Percentiles rank a stretch among this genome's conserved stretches.
Conservation (phyloP, 2,888 invertebrate genomes). For the Opisthograptis luteolata region DNA sequence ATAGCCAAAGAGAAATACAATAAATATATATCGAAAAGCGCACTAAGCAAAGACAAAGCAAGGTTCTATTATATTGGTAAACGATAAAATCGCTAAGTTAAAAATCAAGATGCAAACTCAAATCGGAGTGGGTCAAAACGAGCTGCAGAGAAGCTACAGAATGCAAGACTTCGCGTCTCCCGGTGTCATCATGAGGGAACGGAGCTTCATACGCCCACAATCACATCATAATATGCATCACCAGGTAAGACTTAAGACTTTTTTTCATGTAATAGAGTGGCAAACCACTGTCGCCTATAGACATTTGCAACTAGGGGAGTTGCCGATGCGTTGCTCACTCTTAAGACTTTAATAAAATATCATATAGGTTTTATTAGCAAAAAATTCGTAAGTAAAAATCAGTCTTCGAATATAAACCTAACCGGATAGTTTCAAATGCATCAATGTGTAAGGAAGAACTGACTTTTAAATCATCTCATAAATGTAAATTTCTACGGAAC, state of each 20-base stretch:
- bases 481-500: too few relatives aligned
- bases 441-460: too few relatives aligned
- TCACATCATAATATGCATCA: constrained; percentile 84
- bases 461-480: too few relatives aligned
- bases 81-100: constrained; percentile 19
- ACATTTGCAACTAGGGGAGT: too few relatives aligned
- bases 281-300: too few relatives aligned
- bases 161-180: constrained; percentile 83
- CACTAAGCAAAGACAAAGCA: constrained; percentile 10
- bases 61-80: constrained; percentile 9
- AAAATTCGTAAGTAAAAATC: too few relatives aligned
- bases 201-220: constrained; percentile 88
- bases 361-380: too few relatives aligned
- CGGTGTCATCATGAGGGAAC: constrained; percentile 86
- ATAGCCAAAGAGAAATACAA: constrained; percentile 59
- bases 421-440: too few relatives aligned
- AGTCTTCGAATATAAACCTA: too few relatives aligned
- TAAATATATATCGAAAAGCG: constrained; percentile 17
- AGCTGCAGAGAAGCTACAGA: constrained; percentile 80
- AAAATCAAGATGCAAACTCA: constrained; percentile 74
- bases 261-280: too few relatives aligned
- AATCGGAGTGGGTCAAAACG: constrained; percentile 71
- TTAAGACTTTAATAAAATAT: too few relatives aligned
- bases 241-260: constrained; percentile 75
- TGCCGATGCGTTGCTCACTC: too few relatives aligned